These are phyloP conservation scores for Tachina fera DNA, from an alignment of 2,888 invertebrate species.

Conservation along the genomic window DNA sequence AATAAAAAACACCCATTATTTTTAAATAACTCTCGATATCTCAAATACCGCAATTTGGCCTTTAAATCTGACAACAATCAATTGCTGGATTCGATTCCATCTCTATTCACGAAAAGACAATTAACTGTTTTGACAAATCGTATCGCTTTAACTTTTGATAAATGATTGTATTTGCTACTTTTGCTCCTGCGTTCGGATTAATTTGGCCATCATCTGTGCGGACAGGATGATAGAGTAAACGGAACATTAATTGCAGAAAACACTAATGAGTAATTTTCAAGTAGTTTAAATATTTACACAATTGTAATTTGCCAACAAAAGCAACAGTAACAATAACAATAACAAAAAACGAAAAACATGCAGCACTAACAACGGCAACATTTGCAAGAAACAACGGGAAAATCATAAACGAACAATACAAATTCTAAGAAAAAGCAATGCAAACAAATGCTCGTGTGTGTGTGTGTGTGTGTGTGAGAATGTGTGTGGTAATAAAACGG, in stretches of 20 bases:
- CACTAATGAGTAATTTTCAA: slow-evolving; percentile 80
- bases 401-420: slow-evolving; percentile 52
- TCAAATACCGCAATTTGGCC: too few species aligned
- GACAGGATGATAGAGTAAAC: slow-evolving; percentile 11
- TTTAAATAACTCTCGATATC: too few species aligned
- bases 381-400: slow-evolving; percentile 56
- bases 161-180: neutral
- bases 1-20: too few species aligned
- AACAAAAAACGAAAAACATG: neutral
- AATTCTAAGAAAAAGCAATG: neutral
- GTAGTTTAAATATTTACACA: slow-evolving; percentile 81
- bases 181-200: neutral
- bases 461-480: neutral
- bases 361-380: slow-evolving; percentile 37
- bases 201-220: slow-evolving; percentile 21
- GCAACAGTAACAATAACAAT: slow-evolving; percentile 54
- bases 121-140: too few species aligned
- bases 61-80: too few species aligned
- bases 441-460: slow-evolving; percentile 1
- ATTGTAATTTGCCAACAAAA: slow-evolving; percentile 77
- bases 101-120: too few species aligned
- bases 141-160: neutral
- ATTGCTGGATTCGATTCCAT: too few species aligned
- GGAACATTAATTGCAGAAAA: slow-evolving; percentile 74
- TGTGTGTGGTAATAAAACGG: slow-evolving; percentile 24